Evolutionary conservation across 1,140 invertebrate genomes (phyloP), one percentile per base, ranked within the genome.

Genomic region (Subanguina moxae): DNA sequence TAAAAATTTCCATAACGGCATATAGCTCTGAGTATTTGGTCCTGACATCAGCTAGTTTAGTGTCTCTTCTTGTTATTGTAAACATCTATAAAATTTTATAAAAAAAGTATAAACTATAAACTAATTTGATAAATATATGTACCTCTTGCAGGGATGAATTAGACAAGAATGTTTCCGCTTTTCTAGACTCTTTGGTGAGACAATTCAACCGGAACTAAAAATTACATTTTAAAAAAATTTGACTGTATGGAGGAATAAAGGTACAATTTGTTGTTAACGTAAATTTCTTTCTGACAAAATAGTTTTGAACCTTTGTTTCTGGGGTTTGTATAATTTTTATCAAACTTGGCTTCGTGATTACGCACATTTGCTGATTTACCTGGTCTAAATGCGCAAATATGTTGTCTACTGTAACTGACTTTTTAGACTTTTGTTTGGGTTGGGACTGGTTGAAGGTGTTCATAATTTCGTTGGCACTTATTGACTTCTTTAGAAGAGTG

Each of bases 41-140:
- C 58, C 28, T 61, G 13, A 61, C n/a, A 21, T 61, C 58, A 3
- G 38, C 38, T n/a, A 61, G n/a, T 43, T 61, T 61, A 8, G 27
- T 8, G 13, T 61, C 58, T 30, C 58, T 19, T 28, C 28, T 61
- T 25, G 28, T 43, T 13, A 32, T 21, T 1, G 58, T 32, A 28
- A 61, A 61, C 27, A 61, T 61, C 58, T 61, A n/a, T 8, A 61
- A 30, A 61, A 58, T 21, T 13, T 11, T 25, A 58, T 58, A 58
- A 13, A 23, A 58, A 58, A 11, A 45, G 23, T 58, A 11, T 25
- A 13, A 23, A 11, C 23, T 11, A 58, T 25, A 58, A 58, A 11
- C n/a, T n/a, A n/a, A n/a, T 58, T 21, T 61, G 3, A 28, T 25
- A 61, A 61, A 61, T n/a, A 32, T 61, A 8, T 13, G 5, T 43